These are phyloP conservation scores for Silurus glanis DNA, from an alignment of 2,113 vertebrate genomes.

Conservation along the genomic window DNA sequence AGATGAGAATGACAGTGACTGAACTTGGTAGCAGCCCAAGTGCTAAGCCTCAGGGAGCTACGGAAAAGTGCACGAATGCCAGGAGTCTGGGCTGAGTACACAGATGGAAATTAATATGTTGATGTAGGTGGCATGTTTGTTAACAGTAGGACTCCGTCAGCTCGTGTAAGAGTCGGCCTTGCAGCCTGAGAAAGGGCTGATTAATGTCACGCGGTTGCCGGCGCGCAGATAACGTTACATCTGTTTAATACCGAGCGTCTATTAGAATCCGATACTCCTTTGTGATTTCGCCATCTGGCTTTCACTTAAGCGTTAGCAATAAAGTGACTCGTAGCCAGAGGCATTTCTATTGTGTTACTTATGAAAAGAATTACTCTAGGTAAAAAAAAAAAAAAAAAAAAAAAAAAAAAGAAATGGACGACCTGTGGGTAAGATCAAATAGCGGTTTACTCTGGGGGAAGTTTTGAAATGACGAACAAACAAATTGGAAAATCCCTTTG, in stretches of 20 bases:
- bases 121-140: conserved; percentile 74
- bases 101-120: conserved; percentile 64
- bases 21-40: conserved; percentile 71
- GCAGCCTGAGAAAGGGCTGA: conserved; percentile 53
- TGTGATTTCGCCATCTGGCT: conserved; percentile 42
- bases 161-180: conserved; percentile 62
- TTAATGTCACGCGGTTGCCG: conserved; percentile 39
- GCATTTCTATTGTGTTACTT: conserved; percentile 23
- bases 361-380: conserved; percentile 13
- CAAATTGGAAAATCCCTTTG: not conserved
- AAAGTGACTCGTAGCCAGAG: conserved; percentile 9
- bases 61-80: conserved; percentile 66
- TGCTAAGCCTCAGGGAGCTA: conserved; percentile 67
- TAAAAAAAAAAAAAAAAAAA: not conserved
- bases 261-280: conserved; percentile 38
- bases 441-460: not conserved
- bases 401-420: not conserved
- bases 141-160: conserved; percentile 76
- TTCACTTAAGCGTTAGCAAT: conserved; percentile 3
- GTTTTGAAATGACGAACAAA: conserved; percentile 4
- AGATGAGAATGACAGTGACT: conserved; percentile 67
- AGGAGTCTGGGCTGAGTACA: conserved; percentile 68
- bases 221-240: conserved; percentile 40
- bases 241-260: conserved; percentile 44
- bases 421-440: not conserved